Conservation (phyloP, 2,797 vertebrate species). For the Malurus splendens region DNA sequence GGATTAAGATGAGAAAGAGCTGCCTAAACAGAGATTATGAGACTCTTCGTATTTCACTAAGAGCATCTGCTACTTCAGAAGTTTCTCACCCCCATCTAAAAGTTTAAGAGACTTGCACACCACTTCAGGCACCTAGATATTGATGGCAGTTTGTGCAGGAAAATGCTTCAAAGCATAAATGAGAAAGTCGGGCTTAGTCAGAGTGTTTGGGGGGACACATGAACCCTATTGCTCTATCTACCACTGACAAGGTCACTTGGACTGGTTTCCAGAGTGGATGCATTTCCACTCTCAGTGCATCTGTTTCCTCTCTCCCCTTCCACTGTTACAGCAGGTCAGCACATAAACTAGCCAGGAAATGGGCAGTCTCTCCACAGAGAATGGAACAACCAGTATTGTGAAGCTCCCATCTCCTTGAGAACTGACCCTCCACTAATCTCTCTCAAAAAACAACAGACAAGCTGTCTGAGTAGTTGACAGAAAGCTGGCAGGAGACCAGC, state of each 20-base stretch:
- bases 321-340: not conserved
- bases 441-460: not conserved
- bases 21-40: not conserved
- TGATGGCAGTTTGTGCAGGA: not conserved
- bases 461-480: not conserved
- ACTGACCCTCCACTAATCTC: not conserved
- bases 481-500: not conserved
- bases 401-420: not conserved
- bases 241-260: not conserved
- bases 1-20: not conserved
- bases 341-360: conserved; percentile 21
- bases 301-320: conserved; percentile 39
- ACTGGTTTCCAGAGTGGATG: not conserved
- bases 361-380: not conserved
- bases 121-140: not conserved
- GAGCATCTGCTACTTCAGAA: not conserved
- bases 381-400: not conserved
- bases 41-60: not conserved
- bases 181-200: not conserved
- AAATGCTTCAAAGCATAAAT: not conserved
- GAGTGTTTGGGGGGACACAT: not conserved
- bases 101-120: not conserved
- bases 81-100: not conserved
- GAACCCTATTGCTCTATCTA: not conserved
- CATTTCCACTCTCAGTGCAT: conserved; percentile 14